A percentile compares a stretch with the other conserved stretches of the same genome.
These are phyloP conservation scores for Indri indri DNA, from an alignment of 2,113 vertebrate genomes.

Conservation along the genomic window DNA sequence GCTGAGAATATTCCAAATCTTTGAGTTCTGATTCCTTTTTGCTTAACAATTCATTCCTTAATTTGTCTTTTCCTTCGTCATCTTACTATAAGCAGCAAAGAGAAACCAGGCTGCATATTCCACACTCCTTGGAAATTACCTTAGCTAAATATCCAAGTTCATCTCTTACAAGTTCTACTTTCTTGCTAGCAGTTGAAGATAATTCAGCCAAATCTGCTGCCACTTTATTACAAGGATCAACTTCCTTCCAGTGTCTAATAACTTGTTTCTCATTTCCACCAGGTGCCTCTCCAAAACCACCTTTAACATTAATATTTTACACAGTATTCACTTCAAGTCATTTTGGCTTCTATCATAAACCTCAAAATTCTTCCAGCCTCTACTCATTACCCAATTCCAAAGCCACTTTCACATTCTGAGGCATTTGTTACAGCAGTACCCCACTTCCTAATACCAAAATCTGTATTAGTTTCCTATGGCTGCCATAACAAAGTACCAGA, in stretches of 20 bases:
- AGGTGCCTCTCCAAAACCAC: not conserved
- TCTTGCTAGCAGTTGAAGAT: not conserved
- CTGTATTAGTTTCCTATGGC: not conserved
- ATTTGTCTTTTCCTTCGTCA: not conserved
- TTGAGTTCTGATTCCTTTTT: not conserved
- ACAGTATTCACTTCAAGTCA: not conserved
- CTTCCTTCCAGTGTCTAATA: not conserved
- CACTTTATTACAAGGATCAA: not conserved
- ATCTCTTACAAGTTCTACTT: not conserved
- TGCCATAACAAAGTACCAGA: not conserved
- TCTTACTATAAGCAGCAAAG: not conserved
- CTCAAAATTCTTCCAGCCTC: not conserved
- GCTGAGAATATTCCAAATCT: not conserved
- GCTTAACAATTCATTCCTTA: not conserved
- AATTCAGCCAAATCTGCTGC: not conserved
- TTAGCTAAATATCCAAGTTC: not conserved
- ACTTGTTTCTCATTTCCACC: not conserved
- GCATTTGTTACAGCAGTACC: not conserved
- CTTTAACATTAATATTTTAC: not conserved
- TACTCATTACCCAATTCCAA: not conserved
- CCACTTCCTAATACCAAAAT: not conserved
- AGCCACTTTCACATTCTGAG: not conserved
- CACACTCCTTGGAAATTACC: not conserved
- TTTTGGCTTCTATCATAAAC: not conserved
- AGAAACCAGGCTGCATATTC: not conserved